These are phyloP conservation scores for Stichodactyla helianthus DNA, from an alignment of 64 coral and sea anemone genomes.

Conservation along the genomic window DNA sequence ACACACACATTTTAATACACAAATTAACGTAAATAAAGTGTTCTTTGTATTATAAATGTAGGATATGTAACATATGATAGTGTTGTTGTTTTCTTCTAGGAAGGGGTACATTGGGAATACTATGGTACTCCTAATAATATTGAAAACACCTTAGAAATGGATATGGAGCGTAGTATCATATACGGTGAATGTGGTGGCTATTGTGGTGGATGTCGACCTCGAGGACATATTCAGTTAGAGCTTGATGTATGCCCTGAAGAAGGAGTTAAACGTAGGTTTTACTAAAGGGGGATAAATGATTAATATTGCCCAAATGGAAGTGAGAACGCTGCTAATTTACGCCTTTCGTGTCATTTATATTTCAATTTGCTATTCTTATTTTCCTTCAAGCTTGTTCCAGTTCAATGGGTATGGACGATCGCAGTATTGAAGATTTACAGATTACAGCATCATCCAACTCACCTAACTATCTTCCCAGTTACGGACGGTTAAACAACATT, in stretches of 20 bases:
- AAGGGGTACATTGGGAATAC: slow-evolving; percentile 60
- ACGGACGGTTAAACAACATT: slow-evolving; percentile 44
- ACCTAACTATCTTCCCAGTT: slow-evolving; percentile 9
- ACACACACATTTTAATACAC: not conserved
- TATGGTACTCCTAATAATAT: slow-evolving; percentile 62
- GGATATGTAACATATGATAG: not conserved
- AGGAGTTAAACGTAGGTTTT: slow-evolving; percentile 70
- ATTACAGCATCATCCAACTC: slow-evolving; percentile 29
- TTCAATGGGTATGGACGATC: slow-evolving; percentile 53
- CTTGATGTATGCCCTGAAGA: slow-evolving; percentile 55
- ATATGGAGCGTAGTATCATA: slow-evolving; percentile 35
- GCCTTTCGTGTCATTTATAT: not conserved
- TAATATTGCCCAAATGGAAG: not conserved
- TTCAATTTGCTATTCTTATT: not conserved
- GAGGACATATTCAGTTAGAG: slow-evolving; percentile 39
- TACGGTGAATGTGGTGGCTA: slow-evolving; percentile 74
- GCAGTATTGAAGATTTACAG: slow-evolving; percentile 18
- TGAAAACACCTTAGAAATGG: slow-evolving; percentile 53
- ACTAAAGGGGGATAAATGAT: not conserved
- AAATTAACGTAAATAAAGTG: too few species aligned
- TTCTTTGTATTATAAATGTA: too few species aligned
- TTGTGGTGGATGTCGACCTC: slow-evolving; percentile 67
- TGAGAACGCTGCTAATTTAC: too few species aligned
- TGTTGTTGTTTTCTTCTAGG: slow-evolving; percentile 22
- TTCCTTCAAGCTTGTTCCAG: slow-evolving; percentile 26